These are phyloP conservation scores for Hoplostethus atlanticus DNA, from an alignment of 2,797 vertebrate genomes.

Conservation along the genomic window DNA sequence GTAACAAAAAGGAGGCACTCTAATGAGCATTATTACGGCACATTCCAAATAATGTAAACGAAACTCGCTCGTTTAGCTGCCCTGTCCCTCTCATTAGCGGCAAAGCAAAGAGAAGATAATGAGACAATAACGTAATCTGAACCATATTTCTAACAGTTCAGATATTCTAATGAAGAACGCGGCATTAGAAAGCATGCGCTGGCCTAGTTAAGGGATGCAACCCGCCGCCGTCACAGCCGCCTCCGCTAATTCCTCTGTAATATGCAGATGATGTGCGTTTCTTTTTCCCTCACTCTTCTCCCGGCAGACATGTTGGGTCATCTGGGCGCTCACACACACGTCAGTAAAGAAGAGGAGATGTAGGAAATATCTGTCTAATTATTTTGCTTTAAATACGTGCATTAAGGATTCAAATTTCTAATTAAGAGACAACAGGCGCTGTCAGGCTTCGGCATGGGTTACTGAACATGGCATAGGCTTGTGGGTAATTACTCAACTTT, in stretches of 20 bases:
- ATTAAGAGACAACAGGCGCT: conserved; percentile 93
- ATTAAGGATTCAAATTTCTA: conserved; percentile 92
- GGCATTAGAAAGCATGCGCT: conserved; percentile 53
- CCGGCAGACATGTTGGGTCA: conserved; percentile 74
- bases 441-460: conserved; percentile 90
- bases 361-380: conserved; percentile 91
- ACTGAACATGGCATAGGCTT: conserved; percentile 89
- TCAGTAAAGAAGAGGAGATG: conserved; percentile 77
- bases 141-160: conserved; percentile 74
- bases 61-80: conserved; percentile 76
- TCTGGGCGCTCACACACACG: conserved; percentile 75
- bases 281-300: conserved; percentile 27
- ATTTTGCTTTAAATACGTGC: conserved; percentile 90
- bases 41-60: conserved; percentile 82
- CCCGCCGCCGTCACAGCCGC: conserved; percentile 10
- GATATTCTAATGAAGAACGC: conserved; percentile 75
- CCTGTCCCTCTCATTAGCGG: conserved; percentile 80
- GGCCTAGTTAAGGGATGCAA: conserved; percentile 62
- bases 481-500: conserved; percentile 89
- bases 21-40: conserved; percentile 83
- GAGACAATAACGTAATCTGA: conserved; percentile 79
- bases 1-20: conserved; percentile 73
- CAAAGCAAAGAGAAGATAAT: conserved; percentile 82
- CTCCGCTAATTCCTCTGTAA: conserved; percentile 73
- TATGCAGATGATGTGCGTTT: conserved; percentile 77